Percentiles rank a stretch among this genome's conserved stretches.
phyloP scores from a whole-genome alignment of 2,113 vertebrate genomes.

The Gallinago jamesoni region DNA sequence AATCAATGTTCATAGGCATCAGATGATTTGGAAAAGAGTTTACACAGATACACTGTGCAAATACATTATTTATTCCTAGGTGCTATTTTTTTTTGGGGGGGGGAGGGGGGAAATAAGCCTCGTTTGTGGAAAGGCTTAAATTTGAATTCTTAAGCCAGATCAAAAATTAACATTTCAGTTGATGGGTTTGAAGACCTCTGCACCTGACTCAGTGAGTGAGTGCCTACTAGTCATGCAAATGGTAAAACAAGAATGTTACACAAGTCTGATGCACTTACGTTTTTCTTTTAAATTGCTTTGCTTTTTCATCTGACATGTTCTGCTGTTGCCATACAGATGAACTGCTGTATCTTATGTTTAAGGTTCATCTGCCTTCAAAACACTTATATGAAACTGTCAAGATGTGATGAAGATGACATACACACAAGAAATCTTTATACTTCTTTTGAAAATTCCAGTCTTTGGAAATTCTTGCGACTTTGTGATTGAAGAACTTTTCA shows the following conservation, averaged over 20 bases:
- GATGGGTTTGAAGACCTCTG: background rate
- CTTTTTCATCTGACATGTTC: background rate
- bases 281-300: background rate
- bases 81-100: background rate
- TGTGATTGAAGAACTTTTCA: slow-evolving; percentile 28
- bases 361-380: slow-evolving; percentile 40
- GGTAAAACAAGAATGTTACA: background rate
- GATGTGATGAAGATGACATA: background rate
- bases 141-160: background rate
- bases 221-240: background rate
- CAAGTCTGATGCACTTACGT: background rate
- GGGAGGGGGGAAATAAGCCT: background rate
- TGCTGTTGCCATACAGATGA: background rate
- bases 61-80: background rate
- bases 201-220: background rate
- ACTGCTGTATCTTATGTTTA: background rate
- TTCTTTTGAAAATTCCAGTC: slow-evolving; percentile 10
- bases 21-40: background rate
- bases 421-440: background rate
- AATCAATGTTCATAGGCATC: slow-evolving; percentile 8
- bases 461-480: slow-evolving; percentile 59
- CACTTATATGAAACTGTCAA: background rate
- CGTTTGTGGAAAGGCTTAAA: background rate
- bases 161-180: background rate
- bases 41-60: background rate